phyloP scores from a whole-genome alignment of 2,888 invertebrate genomes.

The Thelaira solivaga region DNA sequence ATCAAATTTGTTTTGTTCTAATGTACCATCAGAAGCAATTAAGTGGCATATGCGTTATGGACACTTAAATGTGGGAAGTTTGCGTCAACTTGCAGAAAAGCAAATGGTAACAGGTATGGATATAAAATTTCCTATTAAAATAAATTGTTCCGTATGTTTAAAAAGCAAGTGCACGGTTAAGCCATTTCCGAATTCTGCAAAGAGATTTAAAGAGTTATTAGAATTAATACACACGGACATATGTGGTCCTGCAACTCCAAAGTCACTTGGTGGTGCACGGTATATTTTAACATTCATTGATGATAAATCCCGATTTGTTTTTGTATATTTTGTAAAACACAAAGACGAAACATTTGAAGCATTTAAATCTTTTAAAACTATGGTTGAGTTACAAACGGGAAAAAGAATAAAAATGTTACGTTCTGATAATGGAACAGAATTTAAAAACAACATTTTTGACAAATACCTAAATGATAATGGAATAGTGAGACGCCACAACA shows the following conservation, averaged over 20 bases:
- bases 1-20: neutral
- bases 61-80: constrained; percentile 38
- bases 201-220: constrained; percentile 23
- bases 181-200: constrained; percentile 41
- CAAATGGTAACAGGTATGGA: constrained; percentile 29
- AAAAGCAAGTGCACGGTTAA: constrained; percentile 27
- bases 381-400: constrained; percentile 53
- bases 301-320: constrained; percentile 50
- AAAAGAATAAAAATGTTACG: constrained; percentile 55
- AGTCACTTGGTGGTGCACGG: constrained; percentile 52
- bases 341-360: constrained; percentile 35
- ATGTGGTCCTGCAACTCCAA: constrained; percentile 41
- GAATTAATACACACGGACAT: constrained; percentile 48
- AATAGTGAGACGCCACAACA: constrained; percentile 53
- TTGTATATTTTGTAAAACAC: constrained; percentile 54
- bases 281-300: constrained; percentile 62
- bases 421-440: constrained; percentile 59
- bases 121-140: constrained; percentile 21
- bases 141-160: constrained; percentile 34
- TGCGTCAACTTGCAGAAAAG: constrained; percentile 10
- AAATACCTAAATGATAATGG: constrained; percentile 44
- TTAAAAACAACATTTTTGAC: constrained; percentile 46
- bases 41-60: constrained; percentile 47
- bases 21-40: neutral
- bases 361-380: constrained; percentile 47